Base-by-base conservation (phyloP, 2,113 vertebrate genomes). In the Ophiodon elongatus region DNA sequence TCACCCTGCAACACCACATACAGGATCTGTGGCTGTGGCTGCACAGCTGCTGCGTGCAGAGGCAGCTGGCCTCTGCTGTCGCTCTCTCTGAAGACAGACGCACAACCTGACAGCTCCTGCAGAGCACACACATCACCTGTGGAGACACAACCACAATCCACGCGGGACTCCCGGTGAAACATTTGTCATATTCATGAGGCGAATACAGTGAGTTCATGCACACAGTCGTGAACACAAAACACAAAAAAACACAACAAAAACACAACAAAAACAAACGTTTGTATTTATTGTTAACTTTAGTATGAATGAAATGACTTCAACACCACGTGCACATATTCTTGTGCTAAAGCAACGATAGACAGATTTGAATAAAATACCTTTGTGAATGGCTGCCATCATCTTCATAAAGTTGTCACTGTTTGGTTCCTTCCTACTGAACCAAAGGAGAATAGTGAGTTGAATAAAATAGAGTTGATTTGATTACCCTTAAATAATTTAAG, bases 1-100 rank as follows among this genome's bases (percentile, higher is more conserved):
- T 95, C 92, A 97, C 96, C 96, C 78, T 96, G 94, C 84, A 97
- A 94, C 76, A 97, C 91, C 1, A 89, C 80, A 47, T 95, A 94
- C 84, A 96, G 92, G 84, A 97, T 84, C 80, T 95, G 92, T 35
- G 9, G 88, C 85, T 95, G 67, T 4, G 96, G 94, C 78, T 90
- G 91, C 29, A 90, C 86, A 4, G 94, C 96, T 52, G 96, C 96
- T 43, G 95, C 85, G 11, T 97, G 97, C 72, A 98, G 71, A 43
- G 96, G 96, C 84, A 96, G 95, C 94, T 95, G 94, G 0, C 96
- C 96, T 80, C 88, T 94, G 60, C 94, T 93, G 94, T 98, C 96
- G 10, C 92, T 94, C 94, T 97, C 96, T 88, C 92, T 94, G 89
- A 97, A 94, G 71, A 95, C 94, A 37, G 91, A 94, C 8, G 62